Evolutionary conservation across 2,113 vertebrate genomes (phyloP).

Genomic region (Pan paniscus): DNA sequence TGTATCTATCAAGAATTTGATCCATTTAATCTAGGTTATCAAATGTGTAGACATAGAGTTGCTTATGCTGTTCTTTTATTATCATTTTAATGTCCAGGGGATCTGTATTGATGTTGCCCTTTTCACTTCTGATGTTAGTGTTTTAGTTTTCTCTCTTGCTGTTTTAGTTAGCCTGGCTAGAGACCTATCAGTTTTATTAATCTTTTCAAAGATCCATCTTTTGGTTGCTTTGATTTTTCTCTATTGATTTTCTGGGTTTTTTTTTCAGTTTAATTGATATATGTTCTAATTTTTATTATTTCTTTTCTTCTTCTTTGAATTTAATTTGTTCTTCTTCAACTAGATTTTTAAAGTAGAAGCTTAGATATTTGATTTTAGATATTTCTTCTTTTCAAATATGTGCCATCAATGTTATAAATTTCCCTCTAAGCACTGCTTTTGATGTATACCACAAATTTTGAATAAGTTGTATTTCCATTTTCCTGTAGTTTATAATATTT

Average conservation of each 20-base stretch:
- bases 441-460: not conserved
- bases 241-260: not conserved
- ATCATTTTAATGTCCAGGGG: not conserved
- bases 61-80: not conserved
- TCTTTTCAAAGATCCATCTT: not conserved
- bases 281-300: not conserved
- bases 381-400: not conserved
- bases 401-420: not conserved
- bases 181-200: not conserved
- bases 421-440: not conserved
- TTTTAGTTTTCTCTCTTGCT: not conserved
- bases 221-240: not conserved
- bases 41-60: not conserved
- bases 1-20: not conserved
- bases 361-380: not conserved
- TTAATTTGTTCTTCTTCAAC: not conserved
- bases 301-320: not conserved
- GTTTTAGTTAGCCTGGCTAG: not conserved
- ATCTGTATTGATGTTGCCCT: not conserved
- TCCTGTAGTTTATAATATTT: not conserved
- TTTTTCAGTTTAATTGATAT: not conserved
- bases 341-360: not conserved
- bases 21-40: not conserved
- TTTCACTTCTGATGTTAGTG: not conserved
- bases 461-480: not conserved